Evolutionary conservation across 2,113 vertebrate species (phyloP), one percentile per base, ranked within the genome.

Genomic region (Hoplias malabaricus): DNA sequence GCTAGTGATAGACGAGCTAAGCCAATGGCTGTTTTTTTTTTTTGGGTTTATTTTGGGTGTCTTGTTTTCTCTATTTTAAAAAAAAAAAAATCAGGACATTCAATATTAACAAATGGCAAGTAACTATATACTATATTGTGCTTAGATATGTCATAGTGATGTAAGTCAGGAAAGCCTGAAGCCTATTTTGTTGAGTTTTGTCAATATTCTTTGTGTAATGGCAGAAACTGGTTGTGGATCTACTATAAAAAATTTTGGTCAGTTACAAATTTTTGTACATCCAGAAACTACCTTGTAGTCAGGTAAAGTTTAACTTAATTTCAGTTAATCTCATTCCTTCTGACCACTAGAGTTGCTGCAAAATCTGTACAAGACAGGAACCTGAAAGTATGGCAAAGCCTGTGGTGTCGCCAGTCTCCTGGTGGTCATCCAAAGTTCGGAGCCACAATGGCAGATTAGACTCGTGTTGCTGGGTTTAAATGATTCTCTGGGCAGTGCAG

Each of bases 51-150:
- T 59, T 79, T 23, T 53, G 25, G 16, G 50, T 13, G 69, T 77
- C 83, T 85, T 83, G 74, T 79, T 83, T 88, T 83, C 84, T 84
- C 79, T 86, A 50, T 70, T 83, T 76, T 85, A 86, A 63, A 80
- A 85, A 48, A 86, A 63, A 80, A 85, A 48, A 48, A 11, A 84
- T 84, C 83, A 84, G 83, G 85, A 88, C 86, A 87, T 87, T 85
- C 84, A 87, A 87, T 87, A 87, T 86, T 85, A 40, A 63, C 7
- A 9, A 75, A 56, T 38, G 54, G 25, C 48, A 33, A 46, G 56
- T 59, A 19, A 62, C 23, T 61, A 27, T 57, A n/a, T 14, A 62
- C 23, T 61, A 27, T 57, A n/a, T 14, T 19, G 46, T 72, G 50
- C 56, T 53, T 78, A 53, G 63, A 62, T 72, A 38, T 42, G 57